Evolutionary conservation across 1,140 invertebrate genomes (phyloP), one percentile per base, ranked within the genome.

Genomic region (Drosophila lacertosa): DNA sequence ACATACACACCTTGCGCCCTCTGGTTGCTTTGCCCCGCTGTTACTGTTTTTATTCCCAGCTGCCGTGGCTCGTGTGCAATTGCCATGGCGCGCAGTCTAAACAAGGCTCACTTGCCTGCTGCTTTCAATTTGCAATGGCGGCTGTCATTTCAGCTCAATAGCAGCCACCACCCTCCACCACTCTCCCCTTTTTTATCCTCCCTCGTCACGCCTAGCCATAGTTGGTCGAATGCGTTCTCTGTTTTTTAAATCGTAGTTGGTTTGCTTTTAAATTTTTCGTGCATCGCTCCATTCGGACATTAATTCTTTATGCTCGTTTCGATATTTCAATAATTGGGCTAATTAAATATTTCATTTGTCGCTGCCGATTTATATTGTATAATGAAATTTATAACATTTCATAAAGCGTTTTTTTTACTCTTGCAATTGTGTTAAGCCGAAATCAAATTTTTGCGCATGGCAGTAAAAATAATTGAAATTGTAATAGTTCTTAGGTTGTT

Each of bases 71-170:
- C 64, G 72, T 84, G 81, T 84, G 81, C 81, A 84, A 84, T 84
- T 84, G 81, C 81, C 81, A 84, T 84, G 81, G 81, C 81, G 80
- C 60, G 58, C 68, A 76, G 77, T 86, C 81, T 84, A 84, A 84
- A 84, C 81, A 84, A 86, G 81, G 77, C 81, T 84, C 81, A 80
- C 81, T 84, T 84, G 77, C 81, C 69, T 73, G 62, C 66, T 84
- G 81, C 80, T 86, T 84, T 84, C 81, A 84, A 84, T 84, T 84
- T 86, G 82, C 77, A 88, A 88, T 81, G 81, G 69, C 66, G 75
- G 69, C 81, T 86, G 82, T 86, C 81, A 86, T 88, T 88, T 88
- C 83, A 88, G 70, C 82, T 88, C 82, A 86, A 86, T 88, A 88
- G 77, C 82, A 66, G 63, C 45, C 11, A 11, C 39, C 40, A 20